Conservation (phyloP, 2,797 vertebrate genomes). For the Florisuga fusca region DNA sequence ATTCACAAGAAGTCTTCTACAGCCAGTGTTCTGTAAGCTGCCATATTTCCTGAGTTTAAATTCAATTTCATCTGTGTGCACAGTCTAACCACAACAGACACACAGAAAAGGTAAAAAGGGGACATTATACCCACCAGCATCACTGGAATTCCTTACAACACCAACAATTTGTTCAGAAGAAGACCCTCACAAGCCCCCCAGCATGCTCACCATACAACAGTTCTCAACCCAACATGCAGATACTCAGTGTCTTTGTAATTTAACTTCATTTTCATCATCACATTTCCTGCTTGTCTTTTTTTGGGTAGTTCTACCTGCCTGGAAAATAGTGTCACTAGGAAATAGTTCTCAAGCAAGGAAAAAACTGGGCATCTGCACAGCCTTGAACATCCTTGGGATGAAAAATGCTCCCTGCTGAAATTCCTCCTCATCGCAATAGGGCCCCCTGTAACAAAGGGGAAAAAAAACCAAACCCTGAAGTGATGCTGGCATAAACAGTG, state of each 20-base stretch:
- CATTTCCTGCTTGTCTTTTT: not conserved
- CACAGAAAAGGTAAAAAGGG: not conserved
- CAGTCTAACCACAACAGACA: not conserved
- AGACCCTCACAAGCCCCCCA: not conserved
- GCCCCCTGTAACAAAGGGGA: not conserved
- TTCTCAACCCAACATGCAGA: not conserved
- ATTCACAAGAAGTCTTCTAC: not conserved
- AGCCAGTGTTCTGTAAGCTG: not conserved
- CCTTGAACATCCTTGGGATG: not conserved
- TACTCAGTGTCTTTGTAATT: not conserved
- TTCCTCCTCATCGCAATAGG: not conserved
- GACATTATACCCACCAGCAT: accelerated
- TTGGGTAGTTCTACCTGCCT: not conserved
- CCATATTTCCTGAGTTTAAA: not conserved
- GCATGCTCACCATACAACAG: not conserved
- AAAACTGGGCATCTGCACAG: not conserved
- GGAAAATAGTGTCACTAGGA: not conserved
- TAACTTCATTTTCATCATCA: not conserved
- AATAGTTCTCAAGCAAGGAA: not conserved
- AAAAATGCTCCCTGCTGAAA: not conserved
- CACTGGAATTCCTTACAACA: not conserved
- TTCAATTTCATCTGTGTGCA: not conserved
- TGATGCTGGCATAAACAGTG: not conserved
- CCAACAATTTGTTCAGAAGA: not conserved
- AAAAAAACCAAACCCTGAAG: not conserved